phyloP scores from a whole-genome alignment of 2,113 vertebrate genomes.

The Brachyhypopomus gauderio region DNA sequence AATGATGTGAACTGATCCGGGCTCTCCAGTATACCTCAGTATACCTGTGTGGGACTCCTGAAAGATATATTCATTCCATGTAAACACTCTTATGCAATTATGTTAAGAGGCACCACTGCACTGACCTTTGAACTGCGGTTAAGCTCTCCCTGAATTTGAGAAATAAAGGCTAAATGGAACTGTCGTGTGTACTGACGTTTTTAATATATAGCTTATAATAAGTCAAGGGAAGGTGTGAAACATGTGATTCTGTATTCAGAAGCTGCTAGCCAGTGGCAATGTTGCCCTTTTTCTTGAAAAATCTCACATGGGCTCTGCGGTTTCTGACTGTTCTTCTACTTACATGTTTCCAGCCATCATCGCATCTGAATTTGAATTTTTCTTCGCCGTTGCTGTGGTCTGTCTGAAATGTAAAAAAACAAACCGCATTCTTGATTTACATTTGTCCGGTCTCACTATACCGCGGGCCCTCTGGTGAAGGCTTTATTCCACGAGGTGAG shows the following conservation, averaged over 20 bases:
- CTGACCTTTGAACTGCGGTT: slow-evolving; percentile 77
- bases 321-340: neutral
- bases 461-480: slow-evolving; percentile 53
- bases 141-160: slow-evolving; percentile 76
- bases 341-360: neutral
- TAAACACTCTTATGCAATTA: slow-evolving; percentile 81
- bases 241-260: slow-evolving; percentile 69
- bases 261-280: slow-evolving; percentile 69
- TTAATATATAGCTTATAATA: slow-evolving; percentile 79
- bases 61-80: slow-evolving; percentile 71
- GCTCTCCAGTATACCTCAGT: slow-evolving; percentile 59
- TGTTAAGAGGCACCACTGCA: slow-evolving; percentile 79
- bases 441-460: slow-evolving; percentile 54
- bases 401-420: neutral
- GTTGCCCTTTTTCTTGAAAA: slow-evolving; percentile 58
- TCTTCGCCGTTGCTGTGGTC: neutral
- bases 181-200: slow-evolving; percentile 68
- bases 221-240: slow-evolving; percentile 72
- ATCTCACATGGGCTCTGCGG: neutral
- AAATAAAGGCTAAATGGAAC: slow-evolving; percentile 80
- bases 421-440: neutral
- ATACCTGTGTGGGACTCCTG: slow-evolving; percentile 62
- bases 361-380: neutral
- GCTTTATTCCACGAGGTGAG: slow-evolving; percentile 76
- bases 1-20: neutral